phyloP scores from a whole-genome alignment of 2,797 vertebrate species.

The Spinibarbus caldwelli region DNA sequence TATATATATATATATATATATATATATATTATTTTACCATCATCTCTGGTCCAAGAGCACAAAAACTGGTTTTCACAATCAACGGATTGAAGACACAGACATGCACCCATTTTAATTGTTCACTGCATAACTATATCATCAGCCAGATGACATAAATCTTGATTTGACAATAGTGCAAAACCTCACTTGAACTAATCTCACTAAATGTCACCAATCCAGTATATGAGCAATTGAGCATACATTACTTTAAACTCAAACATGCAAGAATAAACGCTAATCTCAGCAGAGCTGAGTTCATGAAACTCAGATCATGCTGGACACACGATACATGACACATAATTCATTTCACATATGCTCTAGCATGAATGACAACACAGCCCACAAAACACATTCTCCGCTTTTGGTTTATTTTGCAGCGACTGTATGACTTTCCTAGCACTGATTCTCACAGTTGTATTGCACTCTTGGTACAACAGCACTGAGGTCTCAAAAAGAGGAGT shows the following conservation, averaged over 20 bases:
- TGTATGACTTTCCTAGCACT: neutral
- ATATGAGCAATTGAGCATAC: too few relatives aligned
- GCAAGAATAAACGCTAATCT: neutral
- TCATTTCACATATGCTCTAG: neutral
- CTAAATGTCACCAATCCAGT: neutral
- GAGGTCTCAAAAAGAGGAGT: neutral
- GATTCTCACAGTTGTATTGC: too few relatives aligned
- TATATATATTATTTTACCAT: too few relatives aligned
- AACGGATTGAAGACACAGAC: neutral
- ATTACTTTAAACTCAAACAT: neutral
- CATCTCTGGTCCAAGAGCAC: too few relatives aligned
- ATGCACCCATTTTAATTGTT: neutral
- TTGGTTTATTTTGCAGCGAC: neutral
- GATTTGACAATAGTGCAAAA: neutral
- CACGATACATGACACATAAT: neutral
- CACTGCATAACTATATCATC: neutral
- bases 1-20: too few relatives aligned
- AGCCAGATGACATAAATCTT: neutral
- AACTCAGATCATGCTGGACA: neutral
- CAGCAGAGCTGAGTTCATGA: neutral
- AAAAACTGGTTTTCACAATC: too few relatives aligned
- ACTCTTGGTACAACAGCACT: neutral
- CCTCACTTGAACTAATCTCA: neutral
- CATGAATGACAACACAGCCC: neutral
- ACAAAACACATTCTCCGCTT: neutral